phyloP scores from a whole-genome alignment of 2,113 vertebrate species.

The Ammodytes dubius region DNA sequence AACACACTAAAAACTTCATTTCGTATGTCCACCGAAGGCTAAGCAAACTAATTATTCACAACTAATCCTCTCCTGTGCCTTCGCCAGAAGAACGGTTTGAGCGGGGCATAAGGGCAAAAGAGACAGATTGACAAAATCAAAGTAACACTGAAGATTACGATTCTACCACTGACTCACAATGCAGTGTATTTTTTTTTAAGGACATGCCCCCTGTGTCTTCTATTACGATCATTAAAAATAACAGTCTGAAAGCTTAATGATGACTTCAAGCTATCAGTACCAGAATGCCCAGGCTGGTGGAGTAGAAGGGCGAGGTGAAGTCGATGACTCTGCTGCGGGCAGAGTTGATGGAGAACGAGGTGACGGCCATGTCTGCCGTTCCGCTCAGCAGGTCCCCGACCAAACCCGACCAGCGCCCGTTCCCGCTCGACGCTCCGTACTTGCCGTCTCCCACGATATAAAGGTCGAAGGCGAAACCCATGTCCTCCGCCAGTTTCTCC shows the following conservation, averaged over 20 bases:
- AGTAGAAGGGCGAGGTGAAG: constrained; percentile 98
- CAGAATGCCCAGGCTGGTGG: constrained; percentile 97
- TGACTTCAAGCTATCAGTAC: constrained; percentile 54
- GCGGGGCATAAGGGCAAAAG: constrained; percentile 16
- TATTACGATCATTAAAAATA: constrained; percentile 35
- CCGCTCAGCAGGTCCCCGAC: constrained; percentile 93
- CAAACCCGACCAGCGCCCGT: constrained; percentile 93
- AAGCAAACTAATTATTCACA: constrained; percentile 62
- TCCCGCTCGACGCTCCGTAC: constrained; percentile 89
- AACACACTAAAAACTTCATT: constrained; percentile 31
- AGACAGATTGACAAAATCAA: constrained; percentile 45
- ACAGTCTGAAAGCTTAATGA: constrained; percentile 31
- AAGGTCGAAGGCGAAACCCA: constrained; percentile 92
- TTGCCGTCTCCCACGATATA: constrained; percentile 97
- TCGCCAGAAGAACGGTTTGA: constrained; percentile 28
- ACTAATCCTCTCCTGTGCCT: constrained; percentile 50
- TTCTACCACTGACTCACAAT: constrained; percentile 20
- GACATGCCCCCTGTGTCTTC: background rate
- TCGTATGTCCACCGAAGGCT: constrained; percentile 43
- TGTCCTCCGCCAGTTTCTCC: constrained; percentile 92
- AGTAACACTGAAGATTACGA: constrained; percentile 13
- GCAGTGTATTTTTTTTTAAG: constrained; percentile 6
- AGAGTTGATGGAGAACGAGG: constrained; percentile 97
- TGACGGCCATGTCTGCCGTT: constrained; percentile 94
- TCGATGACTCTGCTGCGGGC: constrained; percentile 94